Evolutionary conservation across 1,140 invertebrate species (phyloP).

Genomic region (Tribolium castaneum): DNA sequence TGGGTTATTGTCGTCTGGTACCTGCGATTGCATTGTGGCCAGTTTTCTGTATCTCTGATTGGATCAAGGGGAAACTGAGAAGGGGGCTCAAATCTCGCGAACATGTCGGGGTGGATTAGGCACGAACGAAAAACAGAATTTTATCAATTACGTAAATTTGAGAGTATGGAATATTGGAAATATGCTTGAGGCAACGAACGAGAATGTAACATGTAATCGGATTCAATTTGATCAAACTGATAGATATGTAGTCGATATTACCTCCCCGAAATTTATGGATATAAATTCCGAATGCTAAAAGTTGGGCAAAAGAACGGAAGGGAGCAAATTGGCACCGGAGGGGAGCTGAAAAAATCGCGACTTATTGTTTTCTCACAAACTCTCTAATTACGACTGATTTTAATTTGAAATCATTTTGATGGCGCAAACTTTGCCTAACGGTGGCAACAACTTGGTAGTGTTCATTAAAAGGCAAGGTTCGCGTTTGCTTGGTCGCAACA

Average conservation of each 20-base stretch:
- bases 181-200: slow-evolving; percentile 19
- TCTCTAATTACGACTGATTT: slow-evolving; percentile 16
- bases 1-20: slow-evolving; percentile 35
- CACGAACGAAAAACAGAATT: slow-evolving; percentile 25
- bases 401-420: slow-evolving; percentile 17
- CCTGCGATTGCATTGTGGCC: slow-evolving; percentile 32
- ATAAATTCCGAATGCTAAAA: slow-evolving; percentile 29
- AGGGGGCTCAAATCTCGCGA: neutral
- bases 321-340: slow-evolving; percentile 6
- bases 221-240: slow-evolving; percentile 38
- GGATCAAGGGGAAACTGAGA: neutral
- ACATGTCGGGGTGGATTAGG: slow-evolving; percentile 22
- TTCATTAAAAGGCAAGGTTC: slow-evolving; percentile 9
- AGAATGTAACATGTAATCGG: slow-evolving; percentile 27
- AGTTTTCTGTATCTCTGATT: slow-evolving; percentile 15
- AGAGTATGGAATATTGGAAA: slow-evolving; percentile 40
- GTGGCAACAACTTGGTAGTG: neutral
- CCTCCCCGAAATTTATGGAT: slow-evolving; percentile 22
- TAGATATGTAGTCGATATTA: slow-evolving; percentile 29
- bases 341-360: neutral
- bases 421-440: neutral
- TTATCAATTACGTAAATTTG: slow-evolving; percentile 38
- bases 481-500: neutral
- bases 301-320: slow-evolving; percentile 16
- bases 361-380: neutral